Percentiles rank a stretch among this genome's conserved stretches.
Evolutionary conservation across 1,140 invertebrate species (phyloP).

Genomic region (Bombyx mori): ASM3026992v2 NC_085114.1:12745001-12745500

Average conservation of each 20-base stretch:
- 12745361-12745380: conserved; percentile 10
- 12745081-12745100: no score
- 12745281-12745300: conserved; percentile 11
- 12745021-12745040: no score
- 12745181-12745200: conserved; percentile 7
- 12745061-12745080: no score
- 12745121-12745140: no score
- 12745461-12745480: conserved; percentile 7
- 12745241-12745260: conserved; percentile 4
- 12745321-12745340: conserved; percentile 12
- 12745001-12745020: no score
- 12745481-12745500: conserved; percentile 16
- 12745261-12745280: conserved; percentile 11
- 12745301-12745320: conserved; percentile 14
- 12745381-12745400: conserved; percentile 15
- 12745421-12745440: conserved; percentile 1
- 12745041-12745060: no score
- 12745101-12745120: no score
- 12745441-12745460: conserved; percentile 1
- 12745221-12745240: conserved; percentile 5
- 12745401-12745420: conserved; percentile 9
- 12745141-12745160: no score
- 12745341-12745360: conserved; percentile 10
- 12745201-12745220: conserved; percentile 6
- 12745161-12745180: neutral